Base-by-base conservation (phyloP, 2,797 vertebrate species). In the Hippocampus kuda region DNA sequence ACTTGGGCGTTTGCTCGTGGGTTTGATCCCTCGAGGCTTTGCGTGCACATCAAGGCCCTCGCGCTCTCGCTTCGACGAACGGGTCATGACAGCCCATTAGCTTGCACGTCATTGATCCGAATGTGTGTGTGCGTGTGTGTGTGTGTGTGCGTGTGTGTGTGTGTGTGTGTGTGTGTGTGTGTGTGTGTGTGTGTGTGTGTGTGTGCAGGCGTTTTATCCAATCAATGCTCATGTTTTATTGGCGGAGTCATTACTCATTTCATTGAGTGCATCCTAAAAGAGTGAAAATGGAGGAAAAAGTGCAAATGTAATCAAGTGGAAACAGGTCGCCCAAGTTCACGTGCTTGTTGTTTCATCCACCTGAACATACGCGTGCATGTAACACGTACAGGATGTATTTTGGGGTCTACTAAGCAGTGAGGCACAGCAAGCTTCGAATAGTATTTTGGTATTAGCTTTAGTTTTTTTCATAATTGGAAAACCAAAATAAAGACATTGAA, bases 31-130 rank as follows among this genome's bases (percentile, higher is more conserved):
- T 79, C 59, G 74, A 76, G 85, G 74, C 67, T 75, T 73, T 70
- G 79, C 74, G 76, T 65, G 44, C 77, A 77, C 74, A 85, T 87
- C 83, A 84, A 83, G 78, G 82, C 72, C 75, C 81, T 74, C 77
- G 68, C 75, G 75, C 67, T 75, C 69, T 80, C 74, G 70, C 77
- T 72, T 83, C 74, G 30, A 83, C 81, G 82, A 82, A 84, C 80
- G 85, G 81, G 79, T 84, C 70, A 51, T 82, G 83, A 81, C 80
- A 85, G 79, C 83, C 85, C 84, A 85, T 87, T 88, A 87, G 82
- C 77, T 83, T 70, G 69, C 78, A 72, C 66, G 71, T 76, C 84
- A 88, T 80, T 88, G 81, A 88, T 86, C 76, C 66, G 13, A 18
- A 6, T 20, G n/a, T 1, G 63, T 15, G 63, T 27, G n/a, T 26